phyloP scores from a whole-genome alignment of 2,888 invertebrate genomes.

The Drosophila neutralis region DNA sequence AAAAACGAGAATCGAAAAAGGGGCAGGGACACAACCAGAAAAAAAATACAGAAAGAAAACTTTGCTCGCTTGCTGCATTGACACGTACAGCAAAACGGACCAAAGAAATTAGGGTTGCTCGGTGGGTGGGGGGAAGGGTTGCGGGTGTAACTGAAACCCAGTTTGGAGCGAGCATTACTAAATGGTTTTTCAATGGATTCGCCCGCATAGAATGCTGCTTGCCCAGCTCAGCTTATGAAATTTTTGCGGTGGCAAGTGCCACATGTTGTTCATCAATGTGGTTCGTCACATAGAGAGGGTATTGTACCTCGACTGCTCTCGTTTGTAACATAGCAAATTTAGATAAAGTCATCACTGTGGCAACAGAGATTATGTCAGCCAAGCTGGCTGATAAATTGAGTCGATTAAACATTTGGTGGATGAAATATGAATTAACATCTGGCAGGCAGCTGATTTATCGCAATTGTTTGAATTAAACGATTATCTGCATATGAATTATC shows the following conservation, averaged over 20 bases:
- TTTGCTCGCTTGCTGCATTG: slow-evolving; percentile 52
- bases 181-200: slow-evolving; percentile 76
- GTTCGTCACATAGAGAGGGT: background rate
- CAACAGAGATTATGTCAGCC: background rate
- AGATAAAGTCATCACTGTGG: background rate
- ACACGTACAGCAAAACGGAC: slow-evolving; percentile 66
- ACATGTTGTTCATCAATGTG: slow-evolving; percentile 24
- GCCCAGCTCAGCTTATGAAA: slow-evolving; percentile 63
- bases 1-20: slow-evolving; percentile 24
- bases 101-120: slow-evolving; percentile 8
- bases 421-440: background rate
- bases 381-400: background rate
- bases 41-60: slow-evolving; percentile 54
- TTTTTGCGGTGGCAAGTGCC: slow-evolving; percentile 55
- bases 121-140: too few relatives aligned
- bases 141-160: slow-evolving; percentile 29
- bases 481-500: background rate
- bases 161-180: slow-evolving; percentile 47
- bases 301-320: background rate
- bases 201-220: slow-evolving; percentile 49
- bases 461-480: background rate
- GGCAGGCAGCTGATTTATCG: background rate
- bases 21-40: slow-evolving; percentile 16
- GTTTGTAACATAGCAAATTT: background rate
- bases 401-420: background rate